phyloP scores from a whole-genome alignment of 2,888 invertebrate species.

The Brachylomia viminalis region DNA sequence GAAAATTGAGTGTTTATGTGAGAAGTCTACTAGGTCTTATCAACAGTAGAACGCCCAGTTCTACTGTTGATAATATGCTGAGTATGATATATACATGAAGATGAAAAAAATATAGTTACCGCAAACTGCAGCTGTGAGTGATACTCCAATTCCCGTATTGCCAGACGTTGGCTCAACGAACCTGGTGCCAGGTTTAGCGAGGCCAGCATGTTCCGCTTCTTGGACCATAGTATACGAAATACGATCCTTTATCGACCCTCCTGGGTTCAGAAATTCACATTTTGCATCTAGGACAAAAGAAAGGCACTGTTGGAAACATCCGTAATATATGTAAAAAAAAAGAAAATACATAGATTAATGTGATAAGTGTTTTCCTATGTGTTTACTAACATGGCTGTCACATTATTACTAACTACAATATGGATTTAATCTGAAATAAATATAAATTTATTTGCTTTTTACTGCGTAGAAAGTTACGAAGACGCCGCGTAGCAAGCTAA shows the following conservation, averaged over 20 bases:
- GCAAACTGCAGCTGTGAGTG: slow-evolving; percentile 95
- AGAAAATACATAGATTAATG: too few relatives aligned
- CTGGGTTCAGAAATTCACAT: slow-evolving; percentile 98
- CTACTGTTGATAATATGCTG: neutral
- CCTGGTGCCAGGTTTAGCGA: slow-evolving; percentile 94
- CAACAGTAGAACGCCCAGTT: too few relatives aligned
- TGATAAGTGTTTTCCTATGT: too few relatives aligned
- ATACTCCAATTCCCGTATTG: slow-evolving; percentile 96
- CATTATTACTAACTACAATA: neutral
- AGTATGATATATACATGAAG: neutral
- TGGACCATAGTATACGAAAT: slow-evolving; percentile 97
- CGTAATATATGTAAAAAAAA: neutral
- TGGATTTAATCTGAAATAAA: neutral
- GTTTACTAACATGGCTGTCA: neutral
- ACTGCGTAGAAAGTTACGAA: neutral
- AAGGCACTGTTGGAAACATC: slow-evolving; percentile 7
- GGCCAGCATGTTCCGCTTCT: slow-evolving; percentile 96
- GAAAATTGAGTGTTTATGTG: neutral
- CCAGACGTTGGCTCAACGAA: slow-evolving; percentile 98
- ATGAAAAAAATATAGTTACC: slow-evolving; percentile 64
- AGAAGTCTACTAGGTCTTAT: slow-evolving; percentile 1
- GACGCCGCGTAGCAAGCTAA: neutral
- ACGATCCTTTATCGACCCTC: slow-evolving; percentile 98
- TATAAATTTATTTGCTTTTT: neutral
- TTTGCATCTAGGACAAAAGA: slow-evolving; percentile 93